These are phyloP conservation scores for Argyra leucocephala DNA, from an alignment of 2,888 invertebrate genomes.

Conservation along the genomic window DNA sequence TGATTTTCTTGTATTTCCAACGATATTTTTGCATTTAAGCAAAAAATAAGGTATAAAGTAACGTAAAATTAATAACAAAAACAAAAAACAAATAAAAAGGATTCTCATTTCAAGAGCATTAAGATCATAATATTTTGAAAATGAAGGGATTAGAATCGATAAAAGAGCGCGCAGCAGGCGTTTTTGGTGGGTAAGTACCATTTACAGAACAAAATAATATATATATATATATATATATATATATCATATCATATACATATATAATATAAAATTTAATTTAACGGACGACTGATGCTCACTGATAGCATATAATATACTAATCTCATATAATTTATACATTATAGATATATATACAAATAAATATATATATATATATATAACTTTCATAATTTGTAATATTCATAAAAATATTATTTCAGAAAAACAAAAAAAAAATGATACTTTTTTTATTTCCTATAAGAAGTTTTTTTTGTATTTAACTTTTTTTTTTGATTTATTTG, in stretches of 20 bases:
- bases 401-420: too few relatives aligned
- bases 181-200: conserved; percentile 40
- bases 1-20: conserved; percentile 12
- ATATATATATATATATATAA: too few relatives aligned
- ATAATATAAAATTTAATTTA: conserved; percentile 38
- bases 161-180: conserved; percentile 42
- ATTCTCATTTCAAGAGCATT: not conserved
- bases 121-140: conserved; percentile 17
- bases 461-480: too few relatives aligned
- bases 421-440: too few relatives aligned
- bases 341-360: too few relatives aligned
- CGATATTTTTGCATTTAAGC: conserved; percentile 15
- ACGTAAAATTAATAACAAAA: too few relatives aligned
- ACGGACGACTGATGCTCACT: conserved; percentile 37
- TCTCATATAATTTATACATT: too few relatives aligned
- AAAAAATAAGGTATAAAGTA: not conserved
- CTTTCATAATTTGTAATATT: too few relatives aligned
- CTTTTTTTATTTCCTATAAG: too few relatives aligned
- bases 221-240: too few relatives aligned
- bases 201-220: conserved; percentile 18
- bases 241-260: not conserved
- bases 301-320: conserved; percentile 28
- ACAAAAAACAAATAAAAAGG: not conserved
- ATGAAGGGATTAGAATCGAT: conserved; percentile 43
- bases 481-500: too few relatives aligned